Conservation (phyloP, 2,113 vertebrate species). For the Myotis davidii region DNA sequence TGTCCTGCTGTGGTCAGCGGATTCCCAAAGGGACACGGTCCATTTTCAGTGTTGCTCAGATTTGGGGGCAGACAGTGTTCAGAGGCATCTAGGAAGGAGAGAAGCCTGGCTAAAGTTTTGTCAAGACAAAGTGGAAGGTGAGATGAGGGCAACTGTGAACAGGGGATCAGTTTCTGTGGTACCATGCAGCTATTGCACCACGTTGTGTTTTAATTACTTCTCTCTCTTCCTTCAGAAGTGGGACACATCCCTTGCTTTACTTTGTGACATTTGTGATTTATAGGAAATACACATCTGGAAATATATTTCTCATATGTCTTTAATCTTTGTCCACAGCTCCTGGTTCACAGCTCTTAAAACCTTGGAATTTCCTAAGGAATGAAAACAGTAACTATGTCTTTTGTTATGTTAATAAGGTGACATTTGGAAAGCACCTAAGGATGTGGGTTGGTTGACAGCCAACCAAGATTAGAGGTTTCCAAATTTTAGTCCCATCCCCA, state of each 20-base stretch:
- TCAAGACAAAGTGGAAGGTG: neutral
- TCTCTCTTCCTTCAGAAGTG: conserved; percentile 1
- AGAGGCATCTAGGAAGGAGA: neutral
- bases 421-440: neutral
- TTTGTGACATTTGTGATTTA: neutral
- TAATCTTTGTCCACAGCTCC: neutral
- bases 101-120: neutral
- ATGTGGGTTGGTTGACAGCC: neutral
- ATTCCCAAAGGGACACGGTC: neutral
- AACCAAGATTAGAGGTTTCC: neutral
- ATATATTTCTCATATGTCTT: neutral
- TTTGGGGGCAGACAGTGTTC: neutral
- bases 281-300: neutral
- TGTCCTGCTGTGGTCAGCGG: neutral
- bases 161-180: neutral
- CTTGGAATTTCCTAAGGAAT: neutral
- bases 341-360: neutral
- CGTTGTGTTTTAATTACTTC: neutral
- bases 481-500: no score
- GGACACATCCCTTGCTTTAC: neutral
- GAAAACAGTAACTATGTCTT: neutral
- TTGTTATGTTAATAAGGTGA: neutral
- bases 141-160: neutral
- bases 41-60: neutral
- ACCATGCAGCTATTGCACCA: neutral